Evolutionary conservation across 92 coral and sea anemone genomes (phyloP), one percentile per base, ranked within the genome.

Genomic region (Palythoa grandis): DNA sequence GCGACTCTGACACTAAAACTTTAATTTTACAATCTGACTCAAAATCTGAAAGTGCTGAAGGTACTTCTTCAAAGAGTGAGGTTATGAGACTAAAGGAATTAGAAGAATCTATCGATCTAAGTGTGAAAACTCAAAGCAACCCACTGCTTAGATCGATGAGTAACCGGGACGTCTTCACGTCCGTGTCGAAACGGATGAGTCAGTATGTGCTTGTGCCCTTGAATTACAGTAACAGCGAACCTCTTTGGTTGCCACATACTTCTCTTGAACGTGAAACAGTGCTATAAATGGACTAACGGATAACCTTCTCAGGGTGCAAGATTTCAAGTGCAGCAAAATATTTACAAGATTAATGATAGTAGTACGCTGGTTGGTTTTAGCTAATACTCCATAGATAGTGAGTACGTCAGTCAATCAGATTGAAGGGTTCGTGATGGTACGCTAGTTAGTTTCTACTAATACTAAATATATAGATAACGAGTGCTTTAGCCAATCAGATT

Each of bases 261-360:
- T 11, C 38, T 63, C 14, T 50, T 40, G 84, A 47, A 50, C 74
- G 84, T 67, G 85, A 80, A 80, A 80, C 85, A 65, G 85, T 43
- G 35, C 35, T 80, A 40, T 80, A 80, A 58, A 8, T 39, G 35
- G 61, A 56, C 61, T 7, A 56, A 43, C 19, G 61, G 4, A 56
- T 12, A 56, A 56, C 50, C 6, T 8, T 5, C 3, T 43, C 3
- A 40, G 47, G 50, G 7, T 43, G 50, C 50, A 5, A 43, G 50
- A 43, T 43, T 29, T 29, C 35, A 29, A 29, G 0, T 1, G 1
- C 35, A 29, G 1, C 35, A 29, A 29, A 29, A 29, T 29, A 7
- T 4, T 43, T 43, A 8, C 6, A 43, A 3, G 50, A 43, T 43
- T 5, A 0, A 8, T 43, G 50, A 43, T 4, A 8, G 50, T 0